Evolutionary conservation across 2,888 invertebrate genomes (phyloP).

Genomic region (Heliconius charithonia): DNA sequence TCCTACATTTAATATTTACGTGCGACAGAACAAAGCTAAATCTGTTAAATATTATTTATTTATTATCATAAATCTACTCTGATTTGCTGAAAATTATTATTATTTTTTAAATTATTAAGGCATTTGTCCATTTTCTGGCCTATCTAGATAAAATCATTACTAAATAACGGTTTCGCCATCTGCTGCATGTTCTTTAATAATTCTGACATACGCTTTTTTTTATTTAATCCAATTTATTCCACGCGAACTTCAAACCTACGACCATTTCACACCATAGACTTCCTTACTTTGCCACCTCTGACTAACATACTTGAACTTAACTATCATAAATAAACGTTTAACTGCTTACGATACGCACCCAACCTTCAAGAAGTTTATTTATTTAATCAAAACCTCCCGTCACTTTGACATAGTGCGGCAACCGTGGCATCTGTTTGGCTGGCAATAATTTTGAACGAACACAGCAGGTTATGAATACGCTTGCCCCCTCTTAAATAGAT

Average conservation of each 20-base stretch:
- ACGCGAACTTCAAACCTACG: not conserved
- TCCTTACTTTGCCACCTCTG: not conserved
- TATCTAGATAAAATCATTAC: no score
- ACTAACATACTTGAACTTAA: not conserved
- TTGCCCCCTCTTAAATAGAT: conserved; percentile 41
- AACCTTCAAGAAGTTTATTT: conserved; percentile 22
- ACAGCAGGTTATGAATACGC: conserved; percentile 43
- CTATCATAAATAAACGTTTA: conserved; percentile 8
- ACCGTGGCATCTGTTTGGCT: conserved; percentile 38
- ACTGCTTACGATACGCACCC: conserved; percentile 17
- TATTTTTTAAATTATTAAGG: no score
- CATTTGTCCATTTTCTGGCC: no score
- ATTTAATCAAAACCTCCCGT: conserved; percentile 39
- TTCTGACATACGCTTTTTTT: no score
- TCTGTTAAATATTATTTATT: conserved; percentile 28
- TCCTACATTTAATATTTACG: conserved; percentile 39
- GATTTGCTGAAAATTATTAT: no score
- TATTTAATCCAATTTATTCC: not conserved
- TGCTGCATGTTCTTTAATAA: no score
- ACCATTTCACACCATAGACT: not conserved
- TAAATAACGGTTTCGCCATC: no score
- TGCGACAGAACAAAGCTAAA: conserved; percentile 46
- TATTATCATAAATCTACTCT: conserved; percentile 11
- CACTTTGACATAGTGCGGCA: conserved; percentile 41
- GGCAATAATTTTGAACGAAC: conserved; percentile 40